Evolutionary conservation across 2,797 vertebrate species (phyloP), one percentile per base, ranked within the genome.

Genomic region (Nothura maculosa): DNA sequence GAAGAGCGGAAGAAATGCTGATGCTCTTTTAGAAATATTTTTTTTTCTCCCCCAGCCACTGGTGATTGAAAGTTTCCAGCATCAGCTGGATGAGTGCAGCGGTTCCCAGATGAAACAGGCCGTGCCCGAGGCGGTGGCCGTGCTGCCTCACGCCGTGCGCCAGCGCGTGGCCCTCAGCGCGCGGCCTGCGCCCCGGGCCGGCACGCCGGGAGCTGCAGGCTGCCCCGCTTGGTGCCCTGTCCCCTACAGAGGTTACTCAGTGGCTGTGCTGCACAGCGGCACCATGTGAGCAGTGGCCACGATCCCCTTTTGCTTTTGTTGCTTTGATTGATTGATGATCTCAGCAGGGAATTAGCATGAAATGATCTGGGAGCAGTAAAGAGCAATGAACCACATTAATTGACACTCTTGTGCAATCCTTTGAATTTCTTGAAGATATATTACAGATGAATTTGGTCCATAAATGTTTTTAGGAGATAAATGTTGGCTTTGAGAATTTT

Each of bases 371-470:
- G 66, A 62, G 60, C 76, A 74, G 43, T 27, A 36, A 48, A 60
- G 62, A 60, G 60, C 76, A 74, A 40, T 30, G 47, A 48, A 62
- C 78, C 76, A 64, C 55, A 21, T 91, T 57, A 61, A 72, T 86
- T 48, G 83, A 13, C 81, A 77, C 85, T 70, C 27, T 76, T 89
- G 48, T 94, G 69, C 70, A 81, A 86, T 76, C 27, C 47, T 92
- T 89, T 86, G 70, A 89, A 79, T 91, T 87, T 61, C 67, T 88
- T 92, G 64, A 91, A 57, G n/a, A 63, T 74, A 52, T 27, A 70
- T 80, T 82, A 79, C 61, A 85, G 50, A 78, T 75, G 50, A 85
- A 7, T 69, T 91, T 66, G 21, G 55, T 73, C 85, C 36, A 40
- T 91, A 77, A 87, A 50, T 83, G 58, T 1, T 1, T 81, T 87